Conservation (phyloP, 2,888 invertebrate genomes). For the Pogonocherus hispidulus region DNA sequence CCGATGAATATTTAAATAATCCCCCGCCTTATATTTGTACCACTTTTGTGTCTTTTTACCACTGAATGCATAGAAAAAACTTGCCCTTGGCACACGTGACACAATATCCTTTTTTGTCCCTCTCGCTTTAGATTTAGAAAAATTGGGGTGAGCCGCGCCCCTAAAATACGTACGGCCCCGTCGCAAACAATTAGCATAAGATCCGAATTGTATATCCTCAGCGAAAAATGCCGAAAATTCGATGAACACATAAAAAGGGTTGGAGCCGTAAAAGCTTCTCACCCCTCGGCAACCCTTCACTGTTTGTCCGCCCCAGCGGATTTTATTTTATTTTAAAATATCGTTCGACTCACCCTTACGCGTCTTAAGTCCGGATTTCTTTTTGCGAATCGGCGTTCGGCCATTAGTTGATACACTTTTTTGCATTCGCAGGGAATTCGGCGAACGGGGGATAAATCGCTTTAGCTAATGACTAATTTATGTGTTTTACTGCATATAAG, state of each 20-base stretch:
- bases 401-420: conserved; percentile 28
- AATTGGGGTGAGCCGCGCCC: not conserved
- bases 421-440: not conserved
- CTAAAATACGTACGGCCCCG: conserved; percentile 49
- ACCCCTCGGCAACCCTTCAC: conserved; percentile 59
- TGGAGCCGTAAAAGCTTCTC: conserved; percentile 59
- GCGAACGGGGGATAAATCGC: not conserved
- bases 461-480: conserved; percentile 6
- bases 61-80: no score
- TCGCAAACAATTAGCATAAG: conserved; percentile 65
- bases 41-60: no score
- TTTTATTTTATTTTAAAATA: conserved; percentile 64
- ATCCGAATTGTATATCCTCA: conserved; percentile 62
- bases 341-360: conserved; percentile 42
- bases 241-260: conserved; percentile 64
- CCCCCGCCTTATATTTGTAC: no score
- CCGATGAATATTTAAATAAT: no score
- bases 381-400: conserved; percentile 7
- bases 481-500: not conserved
- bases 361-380: conserved; percentile 26
- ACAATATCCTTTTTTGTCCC: no score
- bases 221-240: conserved; percentile 64
- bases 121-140: no score
- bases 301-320: conserved; percentile 60
- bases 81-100: no score